Base-by-base conservation (phyloP, 1,140 invertebrate species). In the Elysia chlorotica region DNA sequence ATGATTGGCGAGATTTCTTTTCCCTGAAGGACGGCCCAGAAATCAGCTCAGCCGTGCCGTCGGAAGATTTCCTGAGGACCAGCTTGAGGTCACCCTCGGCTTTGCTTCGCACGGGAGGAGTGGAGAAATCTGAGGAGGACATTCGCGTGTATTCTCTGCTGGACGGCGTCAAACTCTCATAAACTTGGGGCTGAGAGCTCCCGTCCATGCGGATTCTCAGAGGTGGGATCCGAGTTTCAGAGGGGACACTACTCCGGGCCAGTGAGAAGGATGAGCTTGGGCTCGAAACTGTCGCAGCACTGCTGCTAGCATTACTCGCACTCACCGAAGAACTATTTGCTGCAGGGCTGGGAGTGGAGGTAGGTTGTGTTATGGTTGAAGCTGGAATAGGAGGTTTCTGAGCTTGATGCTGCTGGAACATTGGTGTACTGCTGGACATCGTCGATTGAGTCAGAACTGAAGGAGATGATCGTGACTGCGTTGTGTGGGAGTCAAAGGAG, bases 401-500 rank as follows among this genome's bases (percentile, higher is more conserved):
- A 28, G n/a, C 6, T 5, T 33, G 61, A 63, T 17, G 56, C 6
- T 6, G 56, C 56, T 10, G 17, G 17, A 17, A 59, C 17, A 59
- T 48, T 48, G 41, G 41, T 14, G n/a, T n/a, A 48, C 10, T n/a
- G 10, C 10, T 48, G n/a, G 41, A 48, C 41, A 14, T n/a, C 33
- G 61, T 6, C 1, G 41, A 48, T n/a, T 14, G 10, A n/a, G 41
- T 14, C 41, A 10, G 41, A n/a, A 48, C 41, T 48, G 10, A n/a
- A n/a, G 85, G 84, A 31, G 87, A n/a, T 35, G 63, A 83, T 57
- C 83, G 80, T 76, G 85, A 83, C 5, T 83, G 71, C 30, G 87
- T 82, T 37, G 61, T 48, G 2, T 86, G 85, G n/a, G 87, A 30
- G 28, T n/a, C n/a, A n/a, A n/a, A n/a, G n/a, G n/a, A n/a, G n/a